Percentiles rank a stretch among this genome's conserved stretches.
Conservation (phyloP, 2,113 vertebrate species). For the Phrynosoma blainvillii region DNA sequence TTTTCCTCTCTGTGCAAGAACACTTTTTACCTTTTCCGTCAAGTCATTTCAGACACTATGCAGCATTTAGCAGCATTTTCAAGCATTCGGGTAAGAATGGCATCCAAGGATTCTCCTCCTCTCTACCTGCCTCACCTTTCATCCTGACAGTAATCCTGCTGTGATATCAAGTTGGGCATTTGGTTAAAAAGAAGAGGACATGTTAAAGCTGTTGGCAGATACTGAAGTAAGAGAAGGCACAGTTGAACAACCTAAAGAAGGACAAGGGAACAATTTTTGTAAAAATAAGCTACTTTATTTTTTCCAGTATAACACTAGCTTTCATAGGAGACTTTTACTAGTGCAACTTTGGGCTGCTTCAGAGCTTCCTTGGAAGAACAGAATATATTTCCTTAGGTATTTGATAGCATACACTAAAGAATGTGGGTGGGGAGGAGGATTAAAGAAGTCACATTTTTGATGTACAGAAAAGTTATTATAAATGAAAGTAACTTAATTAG, state of each 20-base stretch:
- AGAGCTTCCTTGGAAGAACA: not conserved
- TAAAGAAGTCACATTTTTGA: slow-evolving; percentile 5
- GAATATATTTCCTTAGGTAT: not conserved
- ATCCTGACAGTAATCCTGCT: not conserved
- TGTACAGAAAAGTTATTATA: not conserved
- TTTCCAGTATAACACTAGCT: not conserved
- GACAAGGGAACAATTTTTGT: not conserved
- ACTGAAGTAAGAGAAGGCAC: not conserved
- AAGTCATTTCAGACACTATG: not conserved
- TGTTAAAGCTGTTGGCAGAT: not conserved
- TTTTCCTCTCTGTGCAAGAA: not conserved
- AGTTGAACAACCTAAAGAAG: not conserved
- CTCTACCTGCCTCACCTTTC: not conserved
- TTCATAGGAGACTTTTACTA: not conserved
- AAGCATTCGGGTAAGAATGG: not conserved
- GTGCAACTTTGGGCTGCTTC: not conserved
- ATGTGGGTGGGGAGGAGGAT: not conserved
- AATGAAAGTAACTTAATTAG: not conserved
- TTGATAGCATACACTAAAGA: not conserved
- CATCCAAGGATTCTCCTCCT: not conserved
- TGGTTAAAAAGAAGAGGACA: not conserved
- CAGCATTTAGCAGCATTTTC: not conserved
- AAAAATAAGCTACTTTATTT: not conserved
- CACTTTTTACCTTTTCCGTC: not conserved
- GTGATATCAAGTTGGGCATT: not conserved